Evolutionary conservation across 2,797 vertebrate species (phyloP), one percentile per base, ranked within the genome.

Genomic region (Synanceia verrucosa): DNA sequence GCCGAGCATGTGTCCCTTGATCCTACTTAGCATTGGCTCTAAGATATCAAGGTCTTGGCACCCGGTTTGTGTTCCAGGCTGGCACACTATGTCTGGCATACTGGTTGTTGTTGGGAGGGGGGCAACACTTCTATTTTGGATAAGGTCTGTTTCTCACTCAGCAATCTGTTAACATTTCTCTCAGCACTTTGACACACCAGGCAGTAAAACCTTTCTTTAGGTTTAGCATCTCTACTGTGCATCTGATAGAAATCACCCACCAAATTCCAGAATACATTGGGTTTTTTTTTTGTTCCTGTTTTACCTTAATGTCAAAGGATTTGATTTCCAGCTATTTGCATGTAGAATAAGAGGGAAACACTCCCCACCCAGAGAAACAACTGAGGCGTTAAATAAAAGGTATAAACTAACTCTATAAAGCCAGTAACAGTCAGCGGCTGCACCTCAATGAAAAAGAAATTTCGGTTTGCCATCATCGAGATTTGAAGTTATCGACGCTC

Each of bases 91-190:
- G 79, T 76, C 62, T 82, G 83, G 76, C 83, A 87, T 75, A 70
- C 81, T 67, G 80, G 62, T 43, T n/a, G n/a, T n/a, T n/a, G n/a
- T n/a, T n/a, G 37, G 59, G 34, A 19, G 53, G 52, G 50, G 70
- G 68, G 81, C 65, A 33, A 89, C 90, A 79, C 87, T 33, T 93
- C 93, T 94, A 94, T 94, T 94, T 92, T 88, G 73, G 91, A 90
- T 76, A 81, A 84, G 90, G 87, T 91, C 91, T 93, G 87, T 91
- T 90, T 89, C 90, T 89, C 89, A 91, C 74, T 67, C 69, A 29
- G 81, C 81, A 79, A 66, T 91, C 82, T 86, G 78, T 91, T 88
- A 91, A 91, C 82, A 76, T 58, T 9, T 71, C 69, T 75, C 77
- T 87, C 87, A 82, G 88, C 79, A 78, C 63, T 78, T 73, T 62